Evolutionary conservation across 2,888 invertebrate genomes (phyloP), one percentile per base, ranked within the genome.

Genomic region (Lasioglossum figueresi): DNA sequence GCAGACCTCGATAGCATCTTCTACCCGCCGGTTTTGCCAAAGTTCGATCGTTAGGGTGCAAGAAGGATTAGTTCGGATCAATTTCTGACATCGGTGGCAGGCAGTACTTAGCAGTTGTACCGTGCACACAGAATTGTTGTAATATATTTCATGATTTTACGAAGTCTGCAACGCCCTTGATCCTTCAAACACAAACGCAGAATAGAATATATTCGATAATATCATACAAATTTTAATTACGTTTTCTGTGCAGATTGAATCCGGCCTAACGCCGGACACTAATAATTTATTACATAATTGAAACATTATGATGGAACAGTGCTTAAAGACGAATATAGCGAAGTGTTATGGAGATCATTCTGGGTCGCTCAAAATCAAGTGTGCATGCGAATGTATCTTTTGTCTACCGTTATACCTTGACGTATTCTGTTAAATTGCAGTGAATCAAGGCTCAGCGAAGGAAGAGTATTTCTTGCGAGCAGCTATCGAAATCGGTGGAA

Each of bases 1-100:
- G 4, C 59, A 59, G 59, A 59, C 59, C 27, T 59, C 59, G 59
- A 59, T 59, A 59, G n/a, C 59, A 27, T 59, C 59, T 59, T 59
- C 59, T n/a, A 10, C n/a, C n/a, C n/a, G 56, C n/a, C 56, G 59
- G n/a, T 59, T 59, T 59, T n/a, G 14, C 59, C 27, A n/a, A 59
- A 59, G 59, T 59, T 59, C 27, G 59, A 27, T 59, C 59, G 59
- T 59, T 59, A n/a, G 56, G n/a, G 59, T 4, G 12, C 59, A 27
- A 56, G 56, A n/a, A 56, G 56, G 56, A 56, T 56, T 56, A 56
- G 56, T n/a, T n/a, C 56, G 4, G n/a, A 23, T 56, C 56, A 3
- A 56, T 56, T 56, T 56, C 56, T 56, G 10, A 56, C n/a, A 56
- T 56, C 56, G 56, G n/a, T 4, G 56, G n/a, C 10, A n/a, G 12